Evolutionary conservation across 2,797 vertebrate species (phyloP).

Genomic region (Lophius americanus): DNA sequence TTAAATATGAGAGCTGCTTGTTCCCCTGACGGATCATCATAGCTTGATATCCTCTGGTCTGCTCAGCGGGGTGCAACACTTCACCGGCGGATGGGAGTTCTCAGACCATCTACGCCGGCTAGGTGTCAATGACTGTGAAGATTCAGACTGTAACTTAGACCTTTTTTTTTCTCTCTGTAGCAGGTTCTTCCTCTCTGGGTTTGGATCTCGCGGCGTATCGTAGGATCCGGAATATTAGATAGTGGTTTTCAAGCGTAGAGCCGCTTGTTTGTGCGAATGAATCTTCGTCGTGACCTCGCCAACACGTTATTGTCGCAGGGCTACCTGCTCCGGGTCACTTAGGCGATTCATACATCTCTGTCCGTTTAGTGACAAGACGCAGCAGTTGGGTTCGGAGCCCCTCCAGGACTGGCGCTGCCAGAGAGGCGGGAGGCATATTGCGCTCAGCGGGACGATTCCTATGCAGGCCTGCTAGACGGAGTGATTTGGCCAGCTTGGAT

Average conservation of each 20-base stretch:
- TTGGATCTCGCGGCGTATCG: conserved; percentile 20
- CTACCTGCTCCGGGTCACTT: conserved; percentile 62
- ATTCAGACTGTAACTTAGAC: conserved; percentile 32
- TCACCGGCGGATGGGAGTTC: conserved; percentile 39
- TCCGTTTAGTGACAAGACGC: conserved; percentile 68
- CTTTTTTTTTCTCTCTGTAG: conserved; percentile 17
- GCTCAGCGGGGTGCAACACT: conserved; percentile 48
- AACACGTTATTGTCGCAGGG: conserved; percentile 56
- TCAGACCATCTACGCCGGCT: conserved; percentile 27
- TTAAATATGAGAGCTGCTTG: conserved; percentile 48
- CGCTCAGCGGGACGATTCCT: conserved; percentile 72
- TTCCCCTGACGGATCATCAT: conserved; percentile 56
- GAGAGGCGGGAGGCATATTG: conserved; percentile 79
- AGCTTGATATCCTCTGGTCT: conserved; percentile 61
- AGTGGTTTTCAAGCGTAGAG: not conserved
- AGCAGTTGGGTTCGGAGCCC: conserved; percentile 46
- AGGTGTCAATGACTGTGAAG: conserved; percentile 40
- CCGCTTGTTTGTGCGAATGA: conserved; percentile 32
- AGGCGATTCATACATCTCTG: conserved; percentile 72
- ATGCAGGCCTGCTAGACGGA: conserved; percentile 56
- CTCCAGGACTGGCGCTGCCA: conserved; percentile 61
- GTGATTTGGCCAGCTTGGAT: conserved; percentile 74
- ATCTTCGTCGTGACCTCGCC: conserved; percentile 52
- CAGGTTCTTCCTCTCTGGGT: conserved; percentile 8
- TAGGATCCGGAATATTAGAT: conserved; percentile 30